phyloP scores from a whole-genome alignment of 2,888 invertebrate species.

The Celastrina argiolus region DNA sequence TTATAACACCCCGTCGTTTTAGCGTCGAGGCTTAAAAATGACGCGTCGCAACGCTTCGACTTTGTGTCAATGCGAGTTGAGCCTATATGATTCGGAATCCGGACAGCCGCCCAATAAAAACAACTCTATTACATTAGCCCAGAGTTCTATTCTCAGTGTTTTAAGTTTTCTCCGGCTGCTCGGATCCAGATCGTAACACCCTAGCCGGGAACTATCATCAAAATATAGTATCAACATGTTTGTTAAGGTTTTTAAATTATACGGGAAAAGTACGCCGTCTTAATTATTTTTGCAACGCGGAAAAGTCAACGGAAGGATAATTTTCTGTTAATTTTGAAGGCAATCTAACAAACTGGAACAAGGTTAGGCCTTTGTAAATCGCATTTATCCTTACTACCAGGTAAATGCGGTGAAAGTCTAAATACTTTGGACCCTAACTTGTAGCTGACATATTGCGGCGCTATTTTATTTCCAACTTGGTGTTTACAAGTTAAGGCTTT shows the following conservation, averaged over 20 bases:
- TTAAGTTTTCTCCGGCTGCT: too few species aligned
- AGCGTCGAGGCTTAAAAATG: too few species aligned
- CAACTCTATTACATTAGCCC: too few species aligned
- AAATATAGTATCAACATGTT: too few species aligned
- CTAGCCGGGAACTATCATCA: too few species aligned
- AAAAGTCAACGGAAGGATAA: constrained; percentile 25
- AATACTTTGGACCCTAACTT: constrained; percentile 26
- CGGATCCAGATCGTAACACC: too few species aligned
- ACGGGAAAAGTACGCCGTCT: background rate
- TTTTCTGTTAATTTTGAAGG: constrained; percentile 10
- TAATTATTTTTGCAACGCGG: background rate
- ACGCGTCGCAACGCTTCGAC: too few species aligned
- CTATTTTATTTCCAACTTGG: constrained; percentile 48
- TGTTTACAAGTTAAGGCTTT: constrained; percentile 56
- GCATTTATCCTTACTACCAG: constrained; percentile 22
- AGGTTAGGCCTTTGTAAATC: constrained; percentile 33
- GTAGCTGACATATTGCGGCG: constrained; percentile 34
- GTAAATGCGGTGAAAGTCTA: constrained; percentile 33
- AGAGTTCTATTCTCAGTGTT: too few species aligned
- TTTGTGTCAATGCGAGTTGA: too few species aligned
- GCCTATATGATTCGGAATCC: too few species aligned
- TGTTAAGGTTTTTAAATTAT: background rate
- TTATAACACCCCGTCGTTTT: too few species aligned
- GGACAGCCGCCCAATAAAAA: too few species aligned
- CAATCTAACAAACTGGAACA: constrained; percentile 19